A percentile compares a stretch with the other conserved stretches of the same genome.
Conservation (phyloP, 2,888 invertebrate species). For the Nomada lathburiana region DNA sequence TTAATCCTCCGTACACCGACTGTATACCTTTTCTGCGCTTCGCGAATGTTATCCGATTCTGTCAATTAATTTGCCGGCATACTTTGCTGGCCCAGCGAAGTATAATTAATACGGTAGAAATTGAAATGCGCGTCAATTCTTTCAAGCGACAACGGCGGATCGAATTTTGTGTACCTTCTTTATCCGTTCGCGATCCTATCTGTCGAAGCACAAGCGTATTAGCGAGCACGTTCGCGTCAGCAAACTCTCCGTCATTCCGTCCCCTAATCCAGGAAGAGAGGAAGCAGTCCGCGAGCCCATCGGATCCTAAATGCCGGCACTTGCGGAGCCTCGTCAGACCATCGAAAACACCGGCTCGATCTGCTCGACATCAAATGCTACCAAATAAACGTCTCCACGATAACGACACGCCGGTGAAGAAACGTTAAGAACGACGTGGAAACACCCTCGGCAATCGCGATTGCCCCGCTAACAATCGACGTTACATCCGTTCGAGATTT, state of each 20-base stretch:
- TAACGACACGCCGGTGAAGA: background rate
- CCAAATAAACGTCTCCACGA: too few species aligned
- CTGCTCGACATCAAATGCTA: too few species aligned
- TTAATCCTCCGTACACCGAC: background rate
- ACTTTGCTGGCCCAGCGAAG: background rate
- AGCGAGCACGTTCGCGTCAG: too few species aligned
- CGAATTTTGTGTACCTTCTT: too few species aligned
- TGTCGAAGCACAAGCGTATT: too few species aligned
- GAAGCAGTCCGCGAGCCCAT: background rate
- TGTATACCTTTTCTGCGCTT: too few species aligned
- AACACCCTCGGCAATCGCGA: background rate
- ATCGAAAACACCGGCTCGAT: background rate
- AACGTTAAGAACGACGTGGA: slow-evolving; percentile 6
- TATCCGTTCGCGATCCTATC: too few species aligned
- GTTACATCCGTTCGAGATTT: slow-evolving; percentile 34
- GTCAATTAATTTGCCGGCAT: too few species aligned
- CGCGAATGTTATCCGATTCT: too few species aligned
- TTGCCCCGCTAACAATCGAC: slow-evolving; percentile 34
- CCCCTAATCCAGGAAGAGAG: background rate
- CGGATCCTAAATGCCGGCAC: background rate
- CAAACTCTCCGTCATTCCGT: too few species aligned
- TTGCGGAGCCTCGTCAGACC: background rate
- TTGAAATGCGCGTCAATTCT: too few species aligned
- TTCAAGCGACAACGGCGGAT: too few species aligned
- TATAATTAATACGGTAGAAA: background rate